phyloP scores from a whole-genome alignment of 2,113 vertebrate genomes.

The Spea multiplicata region DNA sequence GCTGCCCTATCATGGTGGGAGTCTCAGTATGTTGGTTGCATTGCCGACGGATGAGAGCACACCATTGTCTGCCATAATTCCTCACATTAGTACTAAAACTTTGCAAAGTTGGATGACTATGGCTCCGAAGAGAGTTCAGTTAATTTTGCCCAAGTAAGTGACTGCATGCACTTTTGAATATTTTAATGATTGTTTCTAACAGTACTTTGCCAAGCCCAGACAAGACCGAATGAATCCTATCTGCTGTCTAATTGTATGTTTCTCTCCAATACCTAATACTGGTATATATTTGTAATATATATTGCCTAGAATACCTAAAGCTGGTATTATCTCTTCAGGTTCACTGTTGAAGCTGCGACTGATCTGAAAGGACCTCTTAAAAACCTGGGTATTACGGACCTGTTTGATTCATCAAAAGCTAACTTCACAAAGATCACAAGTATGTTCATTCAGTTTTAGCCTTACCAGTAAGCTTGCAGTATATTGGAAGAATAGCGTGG shows the following conservation, averaged over 20 bases:
- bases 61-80: conserved; percentile 74
- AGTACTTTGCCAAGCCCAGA: no score
- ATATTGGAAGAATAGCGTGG: no score
- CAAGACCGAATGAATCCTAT: no score
- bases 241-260: no score
- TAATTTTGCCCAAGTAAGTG: conserved; percentile 88
- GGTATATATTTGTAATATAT: no score
- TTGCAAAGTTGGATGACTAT: conserved; percentile 85
- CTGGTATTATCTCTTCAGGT: conserved; percentile 64
- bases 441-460: conserved; percentile 64
- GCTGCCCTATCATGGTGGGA: conserved; percentile 85
- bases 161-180: background rate
- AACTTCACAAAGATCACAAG: conserved; percentile 89
- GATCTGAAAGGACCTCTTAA: conserved; percentile 78
- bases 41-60: conserved; percentile 76
- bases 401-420: conserved; percentile 81
- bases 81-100: conserved; percentile 86
- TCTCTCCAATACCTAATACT: no score
- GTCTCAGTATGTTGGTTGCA: conserved; percentile 87
- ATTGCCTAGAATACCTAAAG: background rate
- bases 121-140: conserved; percentile 79
- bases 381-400: conserved; percentile 82
- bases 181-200: no score
- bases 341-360: conserved; percentile 82
- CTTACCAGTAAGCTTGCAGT: background rate